These are phyloP conservation scores for Caiman crocodilus DNA, from an alignment of 2,797 vertebrate genomes.

Conservation along the genomic window DNA sequence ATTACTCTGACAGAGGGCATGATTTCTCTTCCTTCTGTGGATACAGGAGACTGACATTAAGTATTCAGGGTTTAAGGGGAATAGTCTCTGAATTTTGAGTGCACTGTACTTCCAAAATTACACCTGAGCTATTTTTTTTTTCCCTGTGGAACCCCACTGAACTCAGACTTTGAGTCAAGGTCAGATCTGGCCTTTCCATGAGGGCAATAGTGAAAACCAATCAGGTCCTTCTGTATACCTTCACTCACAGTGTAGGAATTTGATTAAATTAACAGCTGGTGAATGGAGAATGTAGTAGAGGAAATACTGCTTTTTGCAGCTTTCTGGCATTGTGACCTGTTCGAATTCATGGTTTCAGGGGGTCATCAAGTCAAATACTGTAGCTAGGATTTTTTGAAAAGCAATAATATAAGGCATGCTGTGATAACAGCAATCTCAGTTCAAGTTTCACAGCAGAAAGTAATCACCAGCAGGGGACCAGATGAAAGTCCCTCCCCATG, in stretches of 20 bases:
- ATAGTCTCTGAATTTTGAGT: background rate
- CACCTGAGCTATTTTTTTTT: slow-evolving; percentile 8
- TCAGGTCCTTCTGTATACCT: background rate
- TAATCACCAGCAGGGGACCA: background rate
- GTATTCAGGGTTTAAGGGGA: background rate
- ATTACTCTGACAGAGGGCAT: slow-evolving; percentile 42
- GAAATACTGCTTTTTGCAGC: slow-evolving; percentile 49
- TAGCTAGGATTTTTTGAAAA: slow-evolving; percentile 27
- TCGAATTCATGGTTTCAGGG: slow-evolving; percentile 60
- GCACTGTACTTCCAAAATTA: background rate
- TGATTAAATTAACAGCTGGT: slow-evolving; percentile 76
- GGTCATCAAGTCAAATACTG: background rate
- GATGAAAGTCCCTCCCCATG: slow-evolving; percentile 1
- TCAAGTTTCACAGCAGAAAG: slow-evolving; percentile 12
- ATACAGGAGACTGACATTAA: background rate
- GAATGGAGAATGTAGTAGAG: slow-evolving; percentile 28
- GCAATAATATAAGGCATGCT: background rate
- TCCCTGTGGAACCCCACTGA: background rate
- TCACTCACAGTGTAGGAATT: slow-evolving; percentile 6
- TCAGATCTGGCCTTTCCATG: background rate
- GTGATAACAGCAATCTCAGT: background rate
- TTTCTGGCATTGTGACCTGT: slow-evolving; percentile 50
- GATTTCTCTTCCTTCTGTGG: slow-evolving; percentile 10
- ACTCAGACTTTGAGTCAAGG: background rate
- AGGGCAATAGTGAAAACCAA: slow-evolving; percentile 60